Base-by-base conservation (phyloP, 2,888 invertebrate genomes). In the Mesorhabditis sp. region DNA sequence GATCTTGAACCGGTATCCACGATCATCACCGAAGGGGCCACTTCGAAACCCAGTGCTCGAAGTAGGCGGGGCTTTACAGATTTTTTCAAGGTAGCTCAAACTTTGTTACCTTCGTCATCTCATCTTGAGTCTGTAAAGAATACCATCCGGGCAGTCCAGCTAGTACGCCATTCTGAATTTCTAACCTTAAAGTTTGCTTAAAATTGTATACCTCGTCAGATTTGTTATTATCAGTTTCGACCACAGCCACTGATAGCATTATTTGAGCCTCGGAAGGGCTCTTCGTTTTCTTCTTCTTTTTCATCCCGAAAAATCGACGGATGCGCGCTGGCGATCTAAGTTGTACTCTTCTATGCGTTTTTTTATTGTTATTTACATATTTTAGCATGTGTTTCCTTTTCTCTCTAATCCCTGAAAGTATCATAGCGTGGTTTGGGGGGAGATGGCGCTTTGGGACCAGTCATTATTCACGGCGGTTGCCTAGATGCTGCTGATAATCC, bases 241-340 rank as follows among this genome's bases (percentile, higher is more conserved):
- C 28, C 7, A 79, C 66, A 6, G 77, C 72, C n/a, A 73, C 72
- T 10, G 76, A 69, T 6, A 74, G 43, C n/a, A 64, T 65, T 10
- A 41, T 28, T 41, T 45, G 61, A 45, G 58, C 63, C 10, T 45
- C 41, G 61, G 41, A 15, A 7, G 41, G 41, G 15, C 64, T 64
- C 45, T 43, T 42, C 67, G 66, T 68, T 66, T 71, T 71, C 66
- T 72, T 73, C 66, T 79, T 80, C 68, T 74, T 72, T 63, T 75
- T 75, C 58, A 80, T 63, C 10, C 80, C 74, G 66, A 80, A 80
- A 45, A 80, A 70, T 1, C 77, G 74, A 61, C 79, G 76, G 28
- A 80, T 67, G 62, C 79, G 77, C 4, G 80, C 75, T 41, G 80
- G 80, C 10, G 80, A 80, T 62, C 80, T 80, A 68, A 71, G 74